Percentiles rank a stretch among this genome's conserved stretches.
Evolutionary conservation across 2,888 invertebrate species (phyloP).

Genomic region (Heliconius sara): DNA sequence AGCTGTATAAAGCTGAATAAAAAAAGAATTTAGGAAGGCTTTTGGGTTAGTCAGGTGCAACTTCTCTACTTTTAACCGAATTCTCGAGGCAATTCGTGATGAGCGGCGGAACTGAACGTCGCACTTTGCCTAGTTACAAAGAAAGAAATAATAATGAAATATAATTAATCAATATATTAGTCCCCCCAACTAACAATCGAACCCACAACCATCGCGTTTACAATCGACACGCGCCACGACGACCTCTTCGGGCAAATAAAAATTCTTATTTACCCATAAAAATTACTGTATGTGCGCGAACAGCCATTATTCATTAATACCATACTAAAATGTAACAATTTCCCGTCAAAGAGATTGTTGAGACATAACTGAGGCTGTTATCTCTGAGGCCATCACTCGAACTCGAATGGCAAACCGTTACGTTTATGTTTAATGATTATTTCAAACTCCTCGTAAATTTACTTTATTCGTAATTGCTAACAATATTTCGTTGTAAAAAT

Average conservation of each 20-base stretch:
- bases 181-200: too few relatives aligned
- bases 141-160: too few relatives aligned
- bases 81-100: too few relatives aligned
- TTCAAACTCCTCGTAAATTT: slow-evolving; percentile 78
- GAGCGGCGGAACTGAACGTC: too few relatives aligned
- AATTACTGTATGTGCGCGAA: slow-evolving; percentile 73
- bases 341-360: slow-evolving; percentile 74
- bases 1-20: too few relatives aligned
- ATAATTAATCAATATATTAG: too few relatives aligned
- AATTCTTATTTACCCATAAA: slow-evolving; percentile 62
- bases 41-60: too few relatives aligned
- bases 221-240: too few relatives aligned
- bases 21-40: too few relatives aligned
- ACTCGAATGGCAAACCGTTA: slow-evolving; percentile 79
- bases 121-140: too few relatives aligned
- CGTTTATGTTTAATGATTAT: slow-evolving; percentile 82
- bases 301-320: slow-evolving; percentile 79
- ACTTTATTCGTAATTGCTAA: slow-evolving; percentile 69
- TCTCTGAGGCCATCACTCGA: slow-evolving; percentile 77
- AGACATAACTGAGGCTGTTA: slow-evolving; percentile 76
- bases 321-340: slow-evolving; percentile 75
- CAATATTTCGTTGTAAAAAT: slow-evolving; percentile 55
- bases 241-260: slow-evolving; percentile 46
- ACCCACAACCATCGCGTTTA: too few relatives aligned
- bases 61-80: too few relatives aligned